A percentile compares a stretch with the other conserved stretches of the same genome.
Conservation (phyloP, 1,140 invertebrate genomes). For the Orchestia grillus region DNA sequence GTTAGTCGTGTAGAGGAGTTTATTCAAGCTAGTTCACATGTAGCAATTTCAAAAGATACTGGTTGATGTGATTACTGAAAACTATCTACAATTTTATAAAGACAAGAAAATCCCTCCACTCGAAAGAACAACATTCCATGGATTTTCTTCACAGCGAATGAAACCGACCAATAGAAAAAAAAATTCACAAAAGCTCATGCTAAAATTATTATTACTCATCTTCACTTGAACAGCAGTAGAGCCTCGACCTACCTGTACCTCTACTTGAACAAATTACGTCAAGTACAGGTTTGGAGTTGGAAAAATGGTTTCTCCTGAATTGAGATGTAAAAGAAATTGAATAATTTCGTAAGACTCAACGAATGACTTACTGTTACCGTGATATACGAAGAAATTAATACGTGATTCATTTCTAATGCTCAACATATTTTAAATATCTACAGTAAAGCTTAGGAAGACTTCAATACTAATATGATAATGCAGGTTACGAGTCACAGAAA, state of each 20-base stretch:
- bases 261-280: background rate
- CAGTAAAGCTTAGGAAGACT: background rate
- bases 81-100: background rate
- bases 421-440: background rate
- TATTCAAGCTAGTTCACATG: background rate
- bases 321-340: background rate
- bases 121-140: background rate
- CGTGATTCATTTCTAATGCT: background rate
- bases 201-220: background rate
- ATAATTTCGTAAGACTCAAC: background rate
- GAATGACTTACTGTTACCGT: background rate
- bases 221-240: background rate
- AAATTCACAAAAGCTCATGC: background rate
- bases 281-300: background rate
- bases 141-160: background rate
- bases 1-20: background rate
- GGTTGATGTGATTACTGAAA: background rate
- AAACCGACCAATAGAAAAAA: background rate
- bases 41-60: background rate
- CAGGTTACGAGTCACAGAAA: background rate
- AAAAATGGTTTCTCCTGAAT: background rate
- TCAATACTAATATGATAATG: background rate
- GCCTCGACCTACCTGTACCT: background rate
- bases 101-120: background rate
- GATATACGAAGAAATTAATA: background rate